Conservation (phyloP, 1,140 invertebrate genomes). For the Anastatus disparis region DNA sequence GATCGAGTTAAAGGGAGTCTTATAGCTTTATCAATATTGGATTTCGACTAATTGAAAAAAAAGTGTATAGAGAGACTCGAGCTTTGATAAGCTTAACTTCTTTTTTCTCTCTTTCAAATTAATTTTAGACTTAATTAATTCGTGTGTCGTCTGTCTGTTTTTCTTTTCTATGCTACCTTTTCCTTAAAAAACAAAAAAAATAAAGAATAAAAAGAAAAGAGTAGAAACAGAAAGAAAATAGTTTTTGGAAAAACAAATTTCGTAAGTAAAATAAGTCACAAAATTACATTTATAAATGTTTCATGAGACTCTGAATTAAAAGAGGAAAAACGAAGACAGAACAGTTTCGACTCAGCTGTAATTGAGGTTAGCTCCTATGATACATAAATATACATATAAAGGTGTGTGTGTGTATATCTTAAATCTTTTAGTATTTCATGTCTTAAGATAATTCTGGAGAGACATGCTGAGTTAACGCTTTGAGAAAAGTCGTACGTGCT, state of each 20-base stretch:
- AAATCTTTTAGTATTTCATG: background rate
- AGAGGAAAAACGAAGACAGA: background rate
- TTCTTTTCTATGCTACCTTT: constrained; percentile 1
- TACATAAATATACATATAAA: background rate
- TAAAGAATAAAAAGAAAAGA: too few species aligned
- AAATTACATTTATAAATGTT: constrained; percentile 46
- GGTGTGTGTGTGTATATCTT: background rate
- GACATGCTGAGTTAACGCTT: constrained; percentile 29
- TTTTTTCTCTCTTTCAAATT: background rate
- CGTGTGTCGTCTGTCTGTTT: background rate
- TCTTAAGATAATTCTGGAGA: constrained; percentile 5
- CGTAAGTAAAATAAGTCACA: background rate
- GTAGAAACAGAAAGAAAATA: background rate
- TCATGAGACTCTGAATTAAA: constrained; percentile 40
- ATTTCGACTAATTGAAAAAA: constrained; percentile 9
- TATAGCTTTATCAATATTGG: background rate
- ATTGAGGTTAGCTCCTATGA: background rate
- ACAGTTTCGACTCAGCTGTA: background rate
- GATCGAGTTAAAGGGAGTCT: background rate
- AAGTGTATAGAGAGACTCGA: background rate
- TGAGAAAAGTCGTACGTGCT: constrained; percentile 22
- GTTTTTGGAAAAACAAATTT: background rate
- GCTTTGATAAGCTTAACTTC: background rate
- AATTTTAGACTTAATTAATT: constrained; percentile 7
- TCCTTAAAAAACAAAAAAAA: too few species aligned